Base-by-base conservation (phyloP, 2,797 vertebrate species). In the Sciurus vulgaris region DNA sequence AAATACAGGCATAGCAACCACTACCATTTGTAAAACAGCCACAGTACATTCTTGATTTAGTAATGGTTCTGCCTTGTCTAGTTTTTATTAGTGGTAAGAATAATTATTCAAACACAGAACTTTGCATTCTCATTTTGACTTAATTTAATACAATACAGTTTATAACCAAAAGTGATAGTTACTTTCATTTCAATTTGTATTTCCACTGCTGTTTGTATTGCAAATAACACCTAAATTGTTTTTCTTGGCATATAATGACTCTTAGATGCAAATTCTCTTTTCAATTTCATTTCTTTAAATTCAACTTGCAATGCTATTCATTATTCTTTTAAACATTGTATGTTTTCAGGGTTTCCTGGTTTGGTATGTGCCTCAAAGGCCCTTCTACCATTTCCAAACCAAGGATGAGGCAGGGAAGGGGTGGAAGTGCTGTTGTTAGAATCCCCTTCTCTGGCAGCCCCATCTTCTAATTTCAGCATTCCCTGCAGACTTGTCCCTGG, bases 391-490 rank as follows among this genome's bases (percentile, higher is more conserved):
- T 70, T 56, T 84, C 30, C 18, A 72, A 44, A 30, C 13, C 26
- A 41, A 47, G 69, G 6, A 5, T n/a, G 35, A 1, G 20, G 49
- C 17, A 5, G 9, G 5, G 38, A 4, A 30, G 28, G 28, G 63
- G 10, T 22, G 2, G 22, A 26, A 30, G 30, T 10, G 8, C 35
- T 65, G 18, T 65, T 65, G 14, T 59, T 44, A 47, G 26, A 17
- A 10, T 35, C 49, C 17, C 18, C 7, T 72, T 38, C 3, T 85
- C 10, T 28, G 12, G n/a, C 15, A 51, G 17, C 14, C 13, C 5
- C 1, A 0, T 3, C 20, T 12, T 63, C 69, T 10, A 59, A 0
- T 1, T 1, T 61, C 20, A 3, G 3, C 12, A 8, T 77, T 51
- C 63, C 28, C 63, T 69, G 22, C 2, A 5, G 8, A 63, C 28